Conservation (phyloP, 2,797 vertebrate species). For the Poecilia velifera region DNA sequence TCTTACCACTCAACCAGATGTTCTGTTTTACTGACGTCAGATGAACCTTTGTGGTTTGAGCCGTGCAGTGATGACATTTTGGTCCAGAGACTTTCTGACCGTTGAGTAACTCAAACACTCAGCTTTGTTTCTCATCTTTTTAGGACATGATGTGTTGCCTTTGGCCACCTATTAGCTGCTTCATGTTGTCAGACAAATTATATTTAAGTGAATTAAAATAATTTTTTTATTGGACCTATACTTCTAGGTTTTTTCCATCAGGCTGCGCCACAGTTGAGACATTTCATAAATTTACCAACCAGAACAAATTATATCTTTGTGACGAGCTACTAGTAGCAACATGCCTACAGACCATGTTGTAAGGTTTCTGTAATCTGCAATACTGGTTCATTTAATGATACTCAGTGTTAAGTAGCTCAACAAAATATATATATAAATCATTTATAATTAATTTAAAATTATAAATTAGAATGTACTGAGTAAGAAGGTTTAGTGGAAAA, state of each 20-base stretch:
- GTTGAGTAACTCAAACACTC: neutral
- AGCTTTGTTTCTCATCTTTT: neutral
- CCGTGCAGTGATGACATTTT: neutral
- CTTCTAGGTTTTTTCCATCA: neutral
- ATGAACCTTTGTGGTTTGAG: neutral
- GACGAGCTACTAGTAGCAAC: neutral
- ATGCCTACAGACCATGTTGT: neutral
- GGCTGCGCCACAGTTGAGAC: neutral
- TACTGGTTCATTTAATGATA: neutral
- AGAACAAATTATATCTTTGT: neutral
- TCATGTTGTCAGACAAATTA: neutral
- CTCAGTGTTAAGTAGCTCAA: too few species aligned
- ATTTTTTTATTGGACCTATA: neutral
- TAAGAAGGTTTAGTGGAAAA: neutral
- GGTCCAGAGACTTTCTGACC: neutral
- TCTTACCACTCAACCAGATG: neutral
- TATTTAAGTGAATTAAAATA: neutral
- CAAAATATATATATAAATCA: too few species aligned
- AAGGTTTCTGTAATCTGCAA: neutral
- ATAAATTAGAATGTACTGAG: too few species aligned
- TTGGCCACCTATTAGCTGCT: neutral
- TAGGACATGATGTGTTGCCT: neutral
- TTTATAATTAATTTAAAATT: too few species aligned
- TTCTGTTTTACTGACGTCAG: too few species aligned
- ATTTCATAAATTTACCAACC: neutral